Evolutionary conservation across 1,140 invertebrate genomes (phyloP), one percentile per base, ranked within the genome.

Genomic region (Drosophila willistoni): DNA sequence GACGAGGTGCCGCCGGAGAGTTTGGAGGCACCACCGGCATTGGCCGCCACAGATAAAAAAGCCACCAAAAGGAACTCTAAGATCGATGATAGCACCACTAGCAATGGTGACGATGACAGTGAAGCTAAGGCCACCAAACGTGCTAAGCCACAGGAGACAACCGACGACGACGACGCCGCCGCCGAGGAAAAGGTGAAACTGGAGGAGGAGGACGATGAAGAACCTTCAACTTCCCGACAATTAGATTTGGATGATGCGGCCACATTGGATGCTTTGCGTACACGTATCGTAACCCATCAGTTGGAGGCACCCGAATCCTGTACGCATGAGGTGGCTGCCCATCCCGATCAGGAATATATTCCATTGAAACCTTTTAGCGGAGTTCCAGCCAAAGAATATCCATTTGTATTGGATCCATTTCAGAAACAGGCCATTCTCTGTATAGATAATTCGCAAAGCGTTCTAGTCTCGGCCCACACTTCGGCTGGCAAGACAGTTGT

Each of bases 401-500:
- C 96, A 77, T 99, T 99, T 90, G 95, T 96, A 63, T 93, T 99
- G 22, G 99, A 99, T 96, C 96, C 98, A 0, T 99, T 99, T 93
- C 99, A 99, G 92, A 98, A 97, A 83, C 97, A 99, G 94, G 98
- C 99, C 4, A 97, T 99, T 68, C 93, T 97, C 29, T 99, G 99
- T 93, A 96, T 99, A 76, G 98, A 99, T 91, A 99, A 99, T 92
- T 96, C 98, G 91, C 98, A 98, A 89, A 99, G 98, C 19, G 98
- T 99, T 9, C 94, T 99, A 19, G 99, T 99, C 0, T 99, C 98
- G 0, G 99, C 99, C 33, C 99, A 99, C 92, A 99, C 99, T 5
- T 99, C 98, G n/a, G 98, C 99, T 70, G 99, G 99, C 56, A 99
- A 99, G 95, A 99, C 99, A 59, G 99, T 99, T 19, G 98, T 99